Evolutionary conservation across 2,888 invertebrate species (phyloP), one percentile per base, ranked within the genome.

Genomic region (Drosophila anceps): DNA sequence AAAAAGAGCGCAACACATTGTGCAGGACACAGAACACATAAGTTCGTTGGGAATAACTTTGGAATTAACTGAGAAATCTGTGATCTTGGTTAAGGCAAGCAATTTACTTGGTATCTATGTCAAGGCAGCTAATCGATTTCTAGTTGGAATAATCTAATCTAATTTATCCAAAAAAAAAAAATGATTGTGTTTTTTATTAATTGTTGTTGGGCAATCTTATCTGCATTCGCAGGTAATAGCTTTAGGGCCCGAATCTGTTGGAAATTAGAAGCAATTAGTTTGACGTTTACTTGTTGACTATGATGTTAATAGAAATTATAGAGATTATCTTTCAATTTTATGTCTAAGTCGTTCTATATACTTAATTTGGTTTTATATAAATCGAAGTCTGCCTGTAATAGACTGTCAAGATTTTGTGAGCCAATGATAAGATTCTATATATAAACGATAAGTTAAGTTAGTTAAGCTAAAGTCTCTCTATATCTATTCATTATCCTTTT

Each of bases 1-100:
- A 64, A 57, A n/a, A 63, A 58, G 33, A 15, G 39, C n/a, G 12
- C 24, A n/a, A 48, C 24, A 67, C 20, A n/a, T 20, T 20, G 41
- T 37, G 41, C 35, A 50, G 10, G n/a, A n/a, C 9, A 15, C n/a
- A 29, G 4, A 8, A 37, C 51, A 48, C 46, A 63, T 46, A 63
- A 54, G 46, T 53, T 44, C 12, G 13, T 37, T 15, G 18, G 18
- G 39, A 13, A 51, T 29, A 29, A 7, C 1, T 12, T 20, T 12
- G 9, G 37, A 31, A 44, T 44, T 1, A 31, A 51, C 61, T 2
- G 43, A n/a, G 8, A 24, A 12, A 4, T 10, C 5, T 48, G 10
- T 29, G 15, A 5, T 8, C 4, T 29, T 6, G 6, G 1, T 31
- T 18, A 39, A 18, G 3, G 15, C 29, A 20, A 5, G 4, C 27